A percentile compares a stretch with the other conserved stretches of the same genome.
Evolutionary conservation across 2,888 invertebrate species (phyloP).

Genomic region (Meteorus colon): DNA sequence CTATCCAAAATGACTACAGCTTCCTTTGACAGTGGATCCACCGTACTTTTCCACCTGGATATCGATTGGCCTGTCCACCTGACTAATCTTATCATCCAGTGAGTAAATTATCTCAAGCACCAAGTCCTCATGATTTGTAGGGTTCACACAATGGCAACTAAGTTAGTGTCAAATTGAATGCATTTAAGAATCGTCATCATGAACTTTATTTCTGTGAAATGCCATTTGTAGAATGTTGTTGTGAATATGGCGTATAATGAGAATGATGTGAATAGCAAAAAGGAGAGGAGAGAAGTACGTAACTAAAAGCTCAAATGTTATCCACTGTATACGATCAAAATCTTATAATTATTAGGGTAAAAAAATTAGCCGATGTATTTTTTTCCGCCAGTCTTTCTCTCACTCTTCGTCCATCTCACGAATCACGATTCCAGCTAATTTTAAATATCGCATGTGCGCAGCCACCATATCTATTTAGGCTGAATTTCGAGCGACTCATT

Average conservation of each 20-base stretch:
- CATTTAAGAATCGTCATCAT: too few species aligned
- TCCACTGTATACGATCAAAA: slow-evolving; percentile 26
- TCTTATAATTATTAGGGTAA: neutral
- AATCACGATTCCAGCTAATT: slow-evolving; percentile 20
- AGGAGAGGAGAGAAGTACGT: slow-evolving; percentile 23
- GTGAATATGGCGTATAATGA: neutral
- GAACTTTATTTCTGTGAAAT: neutral
- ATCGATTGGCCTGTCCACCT: slow-evolving; percentile 63
- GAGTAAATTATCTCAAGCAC: neutral
- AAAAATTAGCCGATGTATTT: slow-evolving; percentile 1
- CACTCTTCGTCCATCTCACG: neutral
- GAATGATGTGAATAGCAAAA: neutral
- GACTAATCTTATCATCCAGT: slow-evolving; percentile 55
- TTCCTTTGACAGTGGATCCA: slow-evolving; percentile 76
- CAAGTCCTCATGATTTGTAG: neutral
- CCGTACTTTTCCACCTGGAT: slow-evolving; percentile 62
- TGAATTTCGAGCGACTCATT: neutral
- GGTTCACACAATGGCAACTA: neutral
- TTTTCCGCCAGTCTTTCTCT: neutral
- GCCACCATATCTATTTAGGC: neutral
- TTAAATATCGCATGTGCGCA: slow-evolving; percentile 1
- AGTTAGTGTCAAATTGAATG: neutral
- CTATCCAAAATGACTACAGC: slow-evolving; percentile 80
- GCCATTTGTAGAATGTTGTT: neutral
- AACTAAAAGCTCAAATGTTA: slow-evolving; percentile 25